Evolutionary conservation across 2,797 vertebrate species (phyloP), one percentile per base, ranked within the genome.

Genomic region (Anguilla megastoma): DNA sequence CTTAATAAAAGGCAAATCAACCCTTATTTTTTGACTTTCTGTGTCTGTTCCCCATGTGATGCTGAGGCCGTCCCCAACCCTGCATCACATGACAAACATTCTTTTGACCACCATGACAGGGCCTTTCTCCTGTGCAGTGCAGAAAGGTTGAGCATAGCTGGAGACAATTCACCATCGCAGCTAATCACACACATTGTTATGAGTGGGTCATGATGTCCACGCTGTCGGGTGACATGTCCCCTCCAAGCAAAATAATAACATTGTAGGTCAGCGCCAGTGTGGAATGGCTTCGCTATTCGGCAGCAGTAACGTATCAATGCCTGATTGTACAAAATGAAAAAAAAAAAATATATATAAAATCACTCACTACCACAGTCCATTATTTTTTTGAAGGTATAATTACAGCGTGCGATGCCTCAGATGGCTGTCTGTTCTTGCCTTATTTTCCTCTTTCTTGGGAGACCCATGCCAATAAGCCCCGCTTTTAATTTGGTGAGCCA

Each of bases 401-500:
- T 79, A 79, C 36, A 12, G 18, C 50, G 71, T 71, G 58, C 54
- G 27, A 58, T n/a, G 21, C 9, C 52, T 30, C 85, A 88, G 86
- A 41, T 85, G 87, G 80, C 83, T 84, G 27, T 10, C 86, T 36
- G 41, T 66, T n/a, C n/a, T 66, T 16, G 85, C 56, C 27, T 41
- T 30, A 36, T 52, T 52, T 89, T 27, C 45, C 33, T 14, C 69
- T 84, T 63, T 82, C 48, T 80, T 18, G 6, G 6, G 16, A 33
- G 18, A 82, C 69, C 18, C 52, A 79, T 30, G 21, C 80, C 82
- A n/a, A 76, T 27, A 45, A 86, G 85, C 66, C 66, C 54, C 16
- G 56, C 50, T 63, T 86, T 86, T 86, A 12, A 86, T 87, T 88
- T 82, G 60, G 84, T 24, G 80, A 85, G 48, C 30, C 85, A 88